Base-by-base conservation (phyloP, 2,888 invertebrate species). In the Cancer borealis region DNA sequence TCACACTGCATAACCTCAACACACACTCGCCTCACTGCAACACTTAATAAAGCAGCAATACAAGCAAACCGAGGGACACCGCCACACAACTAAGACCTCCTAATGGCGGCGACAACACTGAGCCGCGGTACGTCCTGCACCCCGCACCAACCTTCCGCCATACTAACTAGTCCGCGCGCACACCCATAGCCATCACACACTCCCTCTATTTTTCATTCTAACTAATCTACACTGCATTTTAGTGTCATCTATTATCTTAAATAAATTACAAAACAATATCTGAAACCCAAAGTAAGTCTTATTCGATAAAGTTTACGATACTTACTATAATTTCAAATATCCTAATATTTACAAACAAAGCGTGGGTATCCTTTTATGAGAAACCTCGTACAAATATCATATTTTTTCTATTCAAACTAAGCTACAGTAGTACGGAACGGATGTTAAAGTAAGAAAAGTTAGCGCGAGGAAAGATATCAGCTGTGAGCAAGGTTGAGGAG, bases 71-170 rank as follows among this genome's bases (percentile, higher is more conserved):
- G 91, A 66, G 91, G 79, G 88, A 93, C 92, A 93, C 93, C 88
- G 88, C 73, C 92, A 93, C 95, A 93, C 94, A 45, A 92, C 93
- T 88, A 92, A 91, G 92, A 95, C 95, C 94, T 93, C 92, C 93
- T 88, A 95, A 95, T 95, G 95, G 95, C 95, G 95, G 92, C 92
- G 95, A 93, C 93, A 91, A 92, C 91, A 93, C 92, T 95, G 95
- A 93, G 91, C 95, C 95, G 93, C 93, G 73, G 73, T 49, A 54
- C 95, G 26, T 21, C 95, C 93, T 49, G 91, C 91, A 91, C 91
- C 88, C 88, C 26, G 14, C 66, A 60, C 92, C 91, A 79, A 84
- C 93, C 91, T 89, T 95, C 95, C 95, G 95, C 95, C 91, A 4
- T 17, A 91, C 39, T 60, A 95, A 95, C 93, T 95, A 95, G 95